Percentiles rank a stretch among this genome's conserved stretches.
Conservation (phyloP, 30 jellyfish, hydroid and myxozoan genomes). For the Turritopsis rubra region DNA sequence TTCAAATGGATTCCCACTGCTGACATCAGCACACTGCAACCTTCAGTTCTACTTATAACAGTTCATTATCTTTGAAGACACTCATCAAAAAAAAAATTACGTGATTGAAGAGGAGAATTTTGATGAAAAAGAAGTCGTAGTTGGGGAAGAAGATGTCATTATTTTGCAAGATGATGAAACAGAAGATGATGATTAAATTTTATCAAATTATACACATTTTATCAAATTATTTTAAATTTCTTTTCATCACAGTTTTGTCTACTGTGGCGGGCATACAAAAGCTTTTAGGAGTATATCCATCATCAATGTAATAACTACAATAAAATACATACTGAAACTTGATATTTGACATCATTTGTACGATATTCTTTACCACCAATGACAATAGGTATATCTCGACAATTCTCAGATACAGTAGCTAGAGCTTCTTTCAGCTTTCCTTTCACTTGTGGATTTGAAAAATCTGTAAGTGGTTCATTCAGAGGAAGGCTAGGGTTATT, state of each 20-base stretch:
- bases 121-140: too few species aligned
- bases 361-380: slow-evolving; percentile 78
- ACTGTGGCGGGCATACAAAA: too few species aligned
- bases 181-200: not conserved
- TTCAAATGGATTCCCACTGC: too few species aligned
- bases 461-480: slow-evolving; percentile 92
- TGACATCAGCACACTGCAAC: too few species aligned
- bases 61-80: too few species aligned
- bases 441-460: slow-evolving; percentile 69
- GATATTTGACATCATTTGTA: slow-evolving; percentile 67
- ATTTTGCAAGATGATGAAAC: not conserved
- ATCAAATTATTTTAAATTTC: too few species aligned
- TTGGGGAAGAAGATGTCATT: slow-evolving; percentile 10
- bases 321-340: slow-evolving; percentile 76
- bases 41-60: too few species aligned
- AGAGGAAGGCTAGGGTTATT: slow-evolving; percentile 58
- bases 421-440: slow-evolving; percentile 50
- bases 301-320: not conserved
- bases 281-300: too few species aligned
- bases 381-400: slow-evolving; percentile 92
- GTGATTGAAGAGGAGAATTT: too few species aligned
- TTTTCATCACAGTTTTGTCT: too few species aligned
- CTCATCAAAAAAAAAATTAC: too few species aligned
- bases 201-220: not conserved
- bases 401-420: slow-evolving; percentile 29